Base-by-base conservation (phyloP, 35 echinoderm and acorn worm genomes). In the Lytechinus variegatus region DNA sequence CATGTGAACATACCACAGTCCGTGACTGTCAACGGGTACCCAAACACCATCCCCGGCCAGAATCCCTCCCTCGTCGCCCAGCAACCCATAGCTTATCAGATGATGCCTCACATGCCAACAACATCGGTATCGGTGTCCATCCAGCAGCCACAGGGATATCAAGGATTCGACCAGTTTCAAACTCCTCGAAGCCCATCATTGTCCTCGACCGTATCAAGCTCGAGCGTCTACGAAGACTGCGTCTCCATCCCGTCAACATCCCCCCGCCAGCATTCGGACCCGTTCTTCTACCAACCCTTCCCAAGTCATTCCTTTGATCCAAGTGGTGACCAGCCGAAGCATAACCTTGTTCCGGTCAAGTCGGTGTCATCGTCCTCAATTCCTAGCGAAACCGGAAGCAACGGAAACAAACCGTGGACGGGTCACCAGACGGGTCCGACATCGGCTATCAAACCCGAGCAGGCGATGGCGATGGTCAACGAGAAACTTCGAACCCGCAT, bases 401-500 rank as follows among this genome's bases (percentile, higher is more conserved):
- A 12, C 52, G 11, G 29, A 29, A 52, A 12, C 28, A 53, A 19
- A 28, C 88, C 10, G 88, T 79, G 66, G 66, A 79, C 66, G 19
- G 66, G 66, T n/a, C 66, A 79, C n/a, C 66, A 79, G 29, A 90
- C 29, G 27, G 52, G 88, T 44, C 88, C 88, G 9, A 52, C 28
- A 19, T 14, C 88, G 16, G 3, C 92, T 9, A 93, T 93, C 92
- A 93, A 93, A 55, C 92, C 92, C 53, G 54, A 93, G 54, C 92
- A 93, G 54, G 92, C 92, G 8, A 93, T 96, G 94, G 89, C 96
- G 9, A 54, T 96, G 86, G 94, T 96, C 10, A 96, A 96, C 87
- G 96, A 95, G 54, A 91, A 87, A 72, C 96, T 96, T 12, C 72
- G 95, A 8, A 57, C 93, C 10, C 95, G 54, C 27, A 97, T 98